Base-by-base conservation (phyloP, 2,797 vertebrate genomes). In the Pygocentrus nattereri region DNA sequence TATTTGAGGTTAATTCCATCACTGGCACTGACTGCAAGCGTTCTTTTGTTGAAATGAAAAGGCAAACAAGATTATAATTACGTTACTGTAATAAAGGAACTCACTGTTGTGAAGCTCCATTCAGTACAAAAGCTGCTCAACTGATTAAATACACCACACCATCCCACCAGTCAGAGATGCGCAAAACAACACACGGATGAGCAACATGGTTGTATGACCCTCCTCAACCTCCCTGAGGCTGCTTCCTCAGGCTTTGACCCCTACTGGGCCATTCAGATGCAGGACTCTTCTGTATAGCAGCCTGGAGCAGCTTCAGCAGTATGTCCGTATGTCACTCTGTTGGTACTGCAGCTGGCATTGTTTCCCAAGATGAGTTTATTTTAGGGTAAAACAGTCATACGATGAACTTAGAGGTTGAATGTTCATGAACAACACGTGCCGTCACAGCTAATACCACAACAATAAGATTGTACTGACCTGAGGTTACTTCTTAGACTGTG, bases 191-290 rank as follows among this genome's bases (percentile, higher is more conserved):
- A 64, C 62, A 71, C 52, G 54, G 65, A 34, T 69, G n/a, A 58
- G 50, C 38, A 70, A 70, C 70, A 67, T 25, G 27, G 75, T 82
- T 56, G 47, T 27, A 38, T n/a, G 52, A 68, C 38, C 56, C 44
- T 7, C 52, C 16, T 41, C n/a, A 50, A 74, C 3, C 74, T 78
- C 82, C 65, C 72, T 54, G 71, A 76, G 50, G 64, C 79, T 75
- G 49, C 65, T 74, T 68, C 81, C 54, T 74, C 71, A 81, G 8
- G 50, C 16, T 68, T 64, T 75, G 79, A 81, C 27, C 62, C 62
- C 72, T 69, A 62, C n/a, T 69, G 50, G 72, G 70, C 61, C 69
- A 74, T 74, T n/a, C 49, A 80, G 79, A 74, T 80, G 74, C 19
- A 50, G 71, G 61, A 74, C 70, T 65, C n/a, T 59, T 52, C 70